Evolutionary conservation across 2,888 invertebrate species (phyloP), one percentile per base, ranked within the genome.

Genomic region (Agrochola circellaris): DNA sequence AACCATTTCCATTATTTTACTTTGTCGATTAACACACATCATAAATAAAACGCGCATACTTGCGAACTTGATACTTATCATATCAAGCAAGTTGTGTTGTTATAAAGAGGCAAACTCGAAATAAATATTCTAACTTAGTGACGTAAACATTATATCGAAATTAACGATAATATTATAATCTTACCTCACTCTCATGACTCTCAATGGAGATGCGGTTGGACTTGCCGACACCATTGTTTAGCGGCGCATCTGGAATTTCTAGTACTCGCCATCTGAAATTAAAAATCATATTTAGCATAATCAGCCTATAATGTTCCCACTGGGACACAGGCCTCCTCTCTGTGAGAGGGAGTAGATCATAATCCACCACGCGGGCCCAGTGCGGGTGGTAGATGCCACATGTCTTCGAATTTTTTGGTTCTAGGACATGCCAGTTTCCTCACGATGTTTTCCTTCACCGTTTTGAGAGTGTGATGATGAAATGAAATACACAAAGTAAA

Each of bases 231-330:
- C 97, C 96, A 73, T 96, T 96, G 82, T 96, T 97, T 67, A 96
- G 87, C 0, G 93, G 95, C 89, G 90, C 93, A 11, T 93, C 94
- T 42, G 97, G 97, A 77, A 97, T 95, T 75, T 98, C 98, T 88
- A 98, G 96, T 65, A 98, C 96, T 90, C 98, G 97, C 98, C 98
- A 98, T 92, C 98, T 98, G 93, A 79, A 96, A 88, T 73, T 34
- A 56, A 73, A 75, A 64, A 58, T 30, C 26, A 61, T 0, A 20
- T 54, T 66, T 15, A 62, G 23, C 45, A 45, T 15, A 45, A 45
- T 15, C 45, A 45, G 15, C 45, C 15, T 5, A 45, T 4, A 45
- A 45, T 45, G 15, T 45, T 15, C 45, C 45, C 15, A 45, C 45
- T 45, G 45, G 45, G 45, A 15, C 15, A 6, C 15, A 45, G 45